Percentiles rank a stretch among this genome's conserved stretches.
These are phyloP conservation scores for Aplysia californica DNA, from an alignment of 1,140 invertebrate species.

Conservation along the genomic window DNA sequence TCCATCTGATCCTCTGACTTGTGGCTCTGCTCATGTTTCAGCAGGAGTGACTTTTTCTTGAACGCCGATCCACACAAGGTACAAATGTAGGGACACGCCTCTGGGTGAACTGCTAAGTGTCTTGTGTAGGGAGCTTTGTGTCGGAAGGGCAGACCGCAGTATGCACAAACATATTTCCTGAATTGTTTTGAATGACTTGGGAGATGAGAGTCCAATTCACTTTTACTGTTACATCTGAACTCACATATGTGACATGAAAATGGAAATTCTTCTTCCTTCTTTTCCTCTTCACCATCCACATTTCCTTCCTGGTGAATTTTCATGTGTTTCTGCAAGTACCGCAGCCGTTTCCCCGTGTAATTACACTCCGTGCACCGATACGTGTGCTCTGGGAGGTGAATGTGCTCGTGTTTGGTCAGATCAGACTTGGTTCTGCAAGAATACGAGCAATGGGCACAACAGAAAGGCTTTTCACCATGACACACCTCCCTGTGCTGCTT, in stretches of 20 bases:
- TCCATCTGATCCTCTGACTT: too few relatives aligned
- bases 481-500: background rate
- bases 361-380: background rate
- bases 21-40: background rate
- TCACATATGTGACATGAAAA: slow-evolving; percentile 10
- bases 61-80: background rate
- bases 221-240: background rate
- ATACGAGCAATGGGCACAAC: background rate
- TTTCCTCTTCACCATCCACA: too few relatives aligned
- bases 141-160: background rate
- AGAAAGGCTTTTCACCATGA: background rate
- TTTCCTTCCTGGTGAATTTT: background rate
- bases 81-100: background rate
- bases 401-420: background rate
- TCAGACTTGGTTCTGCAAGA: background rate
- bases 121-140: background rate
- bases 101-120: background rate
- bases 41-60: background rate
- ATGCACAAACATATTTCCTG: background rate
- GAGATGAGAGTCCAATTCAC: background rate
- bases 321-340: slow-evolving; percentile 4
- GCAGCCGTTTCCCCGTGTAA: background rate
- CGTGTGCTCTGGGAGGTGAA: background rate
- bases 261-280: too few relatives aligned
- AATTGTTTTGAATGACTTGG: background rate